These are phyloP conservation scores for Mastacembelus armatus DNA, from an alignment of 2,797 vertebrate genomes.

Conservation along the genomic window DNA sequence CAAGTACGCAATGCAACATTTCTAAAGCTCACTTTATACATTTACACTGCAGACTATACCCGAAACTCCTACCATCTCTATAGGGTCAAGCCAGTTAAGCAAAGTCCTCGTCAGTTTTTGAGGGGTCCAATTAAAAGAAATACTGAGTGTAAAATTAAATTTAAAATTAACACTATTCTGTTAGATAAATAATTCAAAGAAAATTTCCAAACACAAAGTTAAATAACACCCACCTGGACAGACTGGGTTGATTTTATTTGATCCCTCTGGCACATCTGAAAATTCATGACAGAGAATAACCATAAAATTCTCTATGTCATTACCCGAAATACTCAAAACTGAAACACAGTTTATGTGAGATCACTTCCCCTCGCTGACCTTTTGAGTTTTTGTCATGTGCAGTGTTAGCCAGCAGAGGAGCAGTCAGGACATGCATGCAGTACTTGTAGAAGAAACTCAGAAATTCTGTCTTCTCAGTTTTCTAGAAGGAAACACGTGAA, in stretches of 20 bases:
- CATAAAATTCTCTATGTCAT: not conserved
- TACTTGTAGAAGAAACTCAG: conserved; percentile 99
- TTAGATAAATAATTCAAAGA: too few species aligned
- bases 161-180: not conserved
- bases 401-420: conserved; percentile 96
- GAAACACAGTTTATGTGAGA: not conserved
- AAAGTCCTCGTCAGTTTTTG: too few species aligned
- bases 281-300: conserved; percentile 8
- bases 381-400: conserved; percentile 91
- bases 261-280: conserved; percentile 89
- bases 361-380: conserved; percentile 79
- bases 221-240: conserved; percentile 89
- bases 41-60: not conserved
- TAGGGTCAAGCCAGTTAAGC: not conserved
- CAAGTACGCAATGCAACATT: not conserved
- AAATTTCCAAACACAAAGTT: not conserved
- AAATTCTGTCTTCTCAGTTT: conserved; percentile 99
- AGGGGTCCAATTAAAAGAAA: not conserved
- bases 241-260: conserved; percentile 90
- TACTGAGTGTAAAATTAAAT: not conserved
- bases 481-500: conserved; percentile 80
- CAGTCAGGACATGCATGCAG: conserved; percentile 99
- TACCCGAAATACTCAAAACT: too few species aligned
- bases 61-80: not conserved
- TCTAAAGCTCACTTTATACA: not conserved